A percentile compares a stretch with the other conserved stretches of the same genome.
These are phyloP conservation scores for Anagrus nilaparvatae DNA, from an alignment of 1,140 invertebrate species.

Conservation along the genomic window DNA sequence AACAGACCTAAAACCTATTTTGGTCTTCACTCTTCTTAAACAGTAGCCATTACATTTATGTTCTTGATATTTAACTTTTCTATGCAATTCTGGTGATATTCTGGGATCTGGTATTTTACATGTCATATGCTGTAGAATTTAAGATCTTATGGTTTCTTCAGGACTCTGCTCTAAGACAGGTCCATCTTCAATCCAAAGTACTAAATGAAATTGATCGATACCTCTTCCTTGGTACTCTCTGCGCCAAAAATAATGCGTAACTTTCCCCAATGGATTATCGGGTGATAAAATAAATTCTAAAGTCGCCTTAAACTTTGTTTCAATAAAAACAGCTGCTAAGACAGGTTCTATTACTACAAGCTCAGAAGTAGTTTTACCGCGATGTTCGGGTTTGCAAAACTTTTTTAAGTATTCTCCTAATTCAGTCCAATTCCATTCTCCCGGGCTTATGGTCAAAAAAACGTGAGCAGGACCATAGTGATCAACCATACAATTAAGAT, in stretches of 20 bases:
- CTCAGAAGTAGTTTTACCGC: conserved; percentile 15
- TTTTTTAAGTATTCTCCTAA: conserved; percentile 16
- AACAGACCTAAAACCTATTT: no score
- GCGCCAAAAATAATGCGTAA: conserved; percentile 19
- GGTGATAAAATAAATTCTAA: conserved; percentile 19
- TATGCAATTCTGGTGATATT: no score
- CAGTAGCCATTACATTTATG: no score
- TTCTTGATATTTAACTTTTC: no score
- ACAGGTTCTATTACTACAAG: conserved; percentile 22
- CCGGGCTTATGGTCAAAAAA: conserved; percentile 31
- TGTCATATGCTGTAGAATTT: conserved; percentile 1
- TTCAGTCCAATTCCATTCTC: conserved; percentile 26
- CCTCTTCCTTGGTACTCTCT: conserved; percentile 20
- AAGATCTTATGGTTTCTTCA: background rate
- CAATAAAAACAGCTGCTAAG: conserved; percentile 19
- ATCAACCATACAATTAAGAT: background rate
- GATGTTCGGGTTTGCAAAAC: conserved; percentile 12
- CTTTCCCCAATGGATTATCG: conserved; percentile 19
- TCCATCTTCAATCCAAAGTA: conserved; percentile 20
- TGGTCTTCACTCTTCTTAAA: no score
- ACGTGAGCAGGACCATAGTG: conserved; percentile 24
- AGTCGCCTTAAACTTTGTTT: conserved; percentile 20
- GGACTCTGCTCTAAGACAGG: conserved; percentile 10
- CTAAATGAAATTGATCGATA: conserved; percentile 16
- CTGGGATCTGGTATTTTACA: conserved; percentile 1